phyloP scores from a whole-genome alignment of 2,888 invertebrate genomes.

The Drosophila quinaria region DNA sequence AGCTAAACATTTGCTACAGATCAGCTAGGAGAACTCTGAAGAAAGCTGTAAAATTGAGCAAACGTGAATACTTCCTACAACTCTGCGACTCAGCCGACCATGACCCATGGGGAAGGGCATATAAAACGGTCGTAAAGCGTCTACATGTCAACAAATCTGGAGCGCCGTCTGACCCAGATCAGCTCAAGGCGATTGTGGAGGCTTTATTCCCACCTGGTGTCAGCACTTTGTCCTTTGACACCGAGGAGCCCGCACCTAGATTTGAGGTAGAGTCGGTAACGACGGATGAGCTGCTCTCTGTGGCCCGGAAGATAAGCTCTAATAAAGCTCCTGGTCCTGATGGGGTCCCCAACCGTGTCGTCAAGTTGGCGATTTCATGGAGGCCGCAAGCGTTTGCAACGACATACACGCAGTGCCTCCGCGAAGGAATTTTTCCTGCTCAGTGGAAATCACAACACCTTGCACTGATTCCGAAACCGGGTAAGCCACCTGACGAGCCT shows the following conservation, averaged over 20 bases:
- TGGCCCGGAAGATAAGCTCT: not conserved
- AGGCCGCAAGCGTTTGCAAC: no score
- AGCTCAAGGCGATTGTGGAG: not conserved
- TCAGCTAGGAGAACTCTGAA: no score
- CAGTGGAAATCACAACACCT: no score
- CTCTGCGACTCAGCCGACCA: not conserved
- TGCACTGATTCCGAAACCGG: no score
- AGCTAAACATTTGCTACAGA: no score
- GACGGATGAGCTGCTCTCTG: not conserved
- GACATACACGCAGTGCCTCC: no score
- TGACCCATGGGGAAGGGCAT: not conserved
- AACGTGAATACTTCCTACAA: no score
- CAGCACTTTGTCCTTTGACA: no score
- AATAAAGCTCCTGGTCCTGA: not conserved
- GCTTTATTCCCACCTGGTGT: not conserved
- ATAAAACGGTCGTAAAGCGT: not conserved
- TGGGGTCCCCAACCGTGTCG: not conserved
- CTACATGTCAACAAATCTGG: not conserved
- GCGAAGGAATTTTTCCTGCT: no score
- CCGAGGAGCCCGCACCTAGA: not conserved
- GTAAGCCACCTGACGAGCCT: no score
- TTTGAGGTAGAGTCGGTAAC: not conserved
- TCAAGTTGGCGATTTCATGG: no score
- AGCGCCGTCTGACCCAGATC: not conserved
- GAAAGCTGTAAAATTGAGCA: no score